phyloP scores from a whole-genome alignment of 1,140 invertebrate genomes.

The Ips typographus region DNA sequence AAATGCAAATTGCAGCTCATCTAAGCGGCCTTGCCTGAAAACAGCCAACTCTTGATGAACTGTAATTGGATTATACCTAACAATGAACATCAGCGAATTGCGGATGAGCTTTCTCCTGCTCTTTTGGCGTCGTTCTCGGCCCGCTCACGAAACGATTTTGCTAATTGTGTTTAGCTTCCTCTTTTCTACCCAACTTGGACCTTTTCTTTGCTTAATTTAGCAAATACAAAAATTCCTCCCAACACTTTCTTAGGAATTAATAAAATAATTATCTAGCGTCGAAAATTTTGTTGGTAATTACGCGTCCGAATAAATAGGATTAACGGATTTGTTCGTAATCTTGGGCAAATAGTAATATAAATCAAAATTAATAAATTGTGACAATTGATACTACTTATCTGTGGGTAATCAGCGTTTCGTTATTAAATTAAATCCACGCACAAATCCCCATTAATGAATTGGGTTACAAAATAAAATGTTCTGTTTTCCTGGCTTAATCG shows the following conservation, averaged over 20 bases:
- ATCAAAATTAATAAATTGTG: conserved; percentile 34
- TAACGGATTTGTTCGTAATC: conserved; percentile 12
- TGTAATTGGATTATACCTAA: conserved; percentile 51
- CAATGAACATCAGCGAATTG: conserved; percentile 40
- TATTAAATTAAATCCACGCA: conserved; percentile 29
- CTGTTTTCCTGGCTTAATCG: conserved; percentile 16
- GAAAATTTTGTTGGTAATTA: too few species aligned
- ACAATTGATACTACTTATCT: conserved; percentile 35
- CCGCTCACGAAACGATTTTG: conserved; percentile 40
- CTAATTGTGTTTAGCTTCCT: conserved; percentile 29
- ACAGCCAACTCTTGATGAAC: conserved; percentile 52
- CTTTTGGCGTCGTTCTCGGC: conserved; percentile 27
- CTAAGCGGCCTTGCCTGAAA: conserved; percentile 50
- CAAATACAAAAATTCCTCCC: too few species aligned
- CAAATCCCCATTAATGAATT: conserved; percentile 30
- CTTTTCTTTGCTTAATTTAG: neutral
- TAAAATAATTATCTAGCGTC: too few species aligned
- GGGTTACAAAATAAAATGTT: conserved; percentile 24
- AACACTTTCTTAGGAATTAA: too few species aligned
- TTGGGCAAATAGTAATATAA: conserved; percentile 27
- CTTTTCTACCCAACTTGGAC: neutral
- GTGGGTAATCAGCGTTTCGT: conserved; percentile 22
- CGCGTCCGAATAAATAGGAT: conserved; percentile 1
- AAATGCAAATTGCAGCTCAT: conserved; percentile 53
- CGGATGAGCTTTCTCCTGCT: conserved; percentile 17